phyloP scores from a whole-genome alignment of 2,113 vertebrate species.

The Guaruba guarouba region DNA sequence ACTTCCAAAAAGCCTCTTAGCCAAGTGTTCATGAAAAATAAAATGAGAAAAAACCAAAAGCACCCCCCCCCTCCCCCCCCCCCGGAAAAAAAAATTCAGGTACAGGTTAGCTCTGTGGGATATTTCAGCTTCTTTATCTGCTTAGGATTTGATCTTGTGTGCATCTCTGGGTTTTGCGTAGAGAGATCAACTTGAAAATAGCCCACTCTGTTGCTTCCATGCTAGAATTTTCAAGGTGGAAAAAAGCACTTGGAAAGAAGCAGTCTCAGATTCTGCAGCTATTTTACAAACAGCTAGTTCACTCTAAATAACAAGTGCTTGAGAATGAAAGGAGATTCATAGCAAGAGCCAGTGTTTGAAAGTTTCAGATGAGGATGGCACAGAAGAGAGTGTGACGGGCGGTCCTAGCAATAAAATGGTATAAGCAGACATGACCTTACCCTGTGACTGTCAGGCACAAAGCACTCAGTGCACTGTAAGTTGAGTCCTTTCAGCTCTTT shows the following conservation, averaged over 20 bases:
- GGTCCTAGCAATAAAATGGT: background rate
- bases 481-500: background rate
- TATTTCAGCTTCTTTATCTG: background rate
- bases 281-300: background rate
- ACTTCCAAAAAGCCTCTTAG: background rate
- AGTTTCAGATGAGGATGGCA: background rate
- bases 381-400: background rate
- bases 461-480: fast-evolving
- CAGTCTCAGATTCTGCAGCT: background rate
- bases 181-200: background rate
- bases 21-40: background rate
- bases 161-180: background rate
- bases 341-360: background rate
- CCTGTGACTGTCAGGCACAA: fast-evolving
- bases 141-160: background rate
- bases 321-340: background rate
- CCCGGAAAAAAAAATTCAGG: background rate
- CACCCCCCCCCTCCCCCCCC: no score
- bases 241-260: background rate
- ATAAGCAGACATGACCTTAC: background rate
- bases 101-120: background rate
- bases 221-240: background rate
- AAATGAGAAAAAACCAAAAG: background rate
- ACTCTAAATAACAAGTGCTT: background rate
- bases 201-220: background rate